phyloP scores from a whole-genome alignment of 2,888 invertebrate species.

The Augochlorella aurata region DNA sequence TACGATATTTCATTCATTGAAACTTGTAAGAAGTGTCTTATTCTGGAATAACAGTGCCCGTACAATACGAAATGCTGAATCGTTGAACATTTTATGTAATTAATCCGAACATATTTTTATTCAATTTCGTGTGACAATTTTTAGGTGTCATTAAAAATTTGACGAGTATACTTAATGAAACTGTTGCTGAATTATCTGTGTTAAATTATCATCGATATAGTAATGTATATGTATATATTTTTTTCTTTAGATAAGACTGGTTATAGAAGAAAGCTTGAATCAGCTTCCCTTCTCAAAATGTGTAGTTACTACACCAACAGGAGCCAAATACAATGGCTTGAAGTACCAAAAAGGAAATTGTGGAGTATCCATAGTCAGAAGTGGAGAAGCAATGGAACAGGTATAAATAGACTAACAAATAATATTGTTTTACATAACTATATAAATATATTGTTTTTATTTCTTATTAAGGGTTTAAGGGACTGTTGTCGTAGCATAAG shows the following conservation, averaged over 20 bases:
- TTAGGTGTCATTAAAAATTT: too few species aligned
- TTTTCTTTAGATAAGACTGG: slow-evolving; percentile 90
- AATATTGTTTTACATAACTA: not conserved
- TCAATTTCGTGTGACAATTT: not conserved
- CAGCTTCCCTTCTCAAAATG: slow-evolving; percentile 96
- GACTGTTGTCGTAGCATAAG: slow-evolving; percentile 99
- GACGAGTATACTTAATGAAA: not conserved
- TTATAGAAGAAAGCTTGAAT: slow-evolving; percentile 98
- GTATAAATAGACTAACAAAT: slow-evolving; percentile 74
- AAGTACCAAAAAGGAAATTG: slow-evolving; percentile 99
- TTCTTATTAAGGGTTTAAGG: slow-evolving; percentile 87
- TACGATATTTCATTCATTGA: not conserved
- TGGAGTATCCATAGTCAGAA: slow-evolving; percentile 97
- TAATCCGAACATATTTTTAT: not conserved
- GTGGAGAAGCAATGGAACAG: slow-evolving; percentile 98
- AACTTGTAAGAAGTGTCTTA: not conserved
- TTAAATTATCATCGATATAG: not conserved
- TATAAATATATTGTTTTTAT: not conserved
- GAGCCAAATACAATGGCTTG: slow-evolving; percentile 94
- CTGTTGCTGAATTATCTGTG: not conserved
- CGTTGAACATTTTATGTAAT: not conserved
- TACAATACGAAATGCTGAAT: not conserved
- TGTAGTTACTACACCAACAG: slow-evolving; percentile 96
- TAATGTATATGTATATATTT: not conserved
- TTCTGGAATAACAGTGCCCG: not conserved